Conservation (phyloP, 2,797 vertebrate species). For the Telmatherina bonti region DNA sequence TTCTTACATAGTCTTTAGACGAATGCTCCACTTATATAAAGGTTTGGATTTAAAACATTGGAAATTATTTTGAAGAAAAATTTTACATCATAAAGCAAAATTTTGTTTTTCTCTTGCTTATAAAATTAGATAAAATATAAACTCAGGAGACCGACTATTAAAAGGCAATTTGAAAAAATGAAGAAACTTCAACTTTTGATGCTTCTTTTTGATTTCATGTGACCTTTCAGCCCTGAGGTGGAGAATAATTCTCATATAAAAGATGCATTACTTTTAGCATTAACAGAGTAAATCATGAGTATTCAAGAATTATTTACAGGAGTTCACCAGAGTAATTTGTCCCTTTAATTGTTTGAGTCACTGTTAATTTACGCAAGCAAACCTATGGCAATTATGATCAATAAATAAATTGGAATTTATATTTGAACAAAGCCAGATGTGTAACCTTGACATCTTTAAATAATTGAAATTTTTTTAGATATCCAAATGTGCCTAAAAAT, state of each 20-base stretch:
- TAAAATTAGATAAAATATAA: conserved; percentile 16
- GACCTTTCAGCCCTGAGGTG: conserved; percentile 60
- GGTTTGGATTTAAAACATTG: conserved; percentile 12
- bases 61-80: not conserved
- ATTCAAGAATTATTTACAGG: conserved; percentile 51
- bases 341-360: conserved; percentile 21
- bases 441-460: conserved; percentile 29
- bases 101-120: conserved; percentile 6
- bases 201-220: conserved; percentile 14
- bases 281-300: conserved; percentile 37
- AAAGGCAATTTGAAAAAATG: conserved; percentile 1
- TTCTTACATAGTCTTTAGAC: conserved; percentile 30
- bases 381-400: conserved; percentile 12
- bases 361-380: conserved; percentile 23
- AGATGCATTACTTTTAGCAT: conserved; percentile 46
- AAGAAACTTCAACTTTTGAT: conserved; percentile 11
- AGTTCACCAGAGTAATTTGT: conserved; percentile 18
- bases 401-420: conserved; percentile 19
- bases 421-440: conserved; percentile 29
- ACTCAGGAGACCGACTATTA: not conserved
- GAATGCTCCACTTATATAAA: conserved; percentile 15
- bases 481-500: conserved; percentile 27
- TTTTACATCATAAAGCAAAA: conserved; percentile 16
- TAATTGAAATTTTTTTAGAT: conserved; percentile 2
- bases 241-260: conserved; percentile 51